A percentile compares a stretch with the other conserved stretches of the same genome.
These are phyloP conservation scores for Petrocephalus zakoni DNA, from an alignment of 2,113 vertebrate genomes.

Conservation along the genomic window DNA sequence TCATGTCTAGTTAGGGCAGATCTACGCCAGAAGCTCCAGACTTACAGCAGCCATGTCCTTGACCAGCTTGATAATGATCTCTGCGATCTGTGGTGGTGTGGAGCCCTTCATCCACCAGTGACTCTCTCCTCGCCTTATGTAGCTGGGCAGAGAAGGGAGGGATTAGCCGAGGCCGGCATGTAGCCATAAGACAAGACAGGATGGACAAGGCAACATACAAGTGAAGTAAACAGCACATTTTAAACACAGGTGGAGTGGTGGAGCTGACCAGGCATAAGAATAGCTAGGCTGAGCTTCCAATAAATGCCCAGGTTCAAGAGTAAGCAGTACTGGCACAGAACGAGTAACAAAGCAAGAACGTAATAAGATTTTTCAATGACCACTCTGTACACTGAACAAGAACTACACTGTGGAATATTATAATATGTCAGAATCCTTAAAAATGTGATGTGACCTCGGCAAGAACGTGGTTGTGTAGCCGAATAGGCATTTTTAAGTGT, in stretches of 20 bases:
- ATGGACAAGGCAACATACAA: neutral
- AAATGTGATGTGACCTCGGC: neutral
- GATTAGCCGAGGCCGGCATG: neutral
- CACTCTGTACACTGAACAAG: neutral
- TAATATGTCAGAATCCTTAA: neutral
- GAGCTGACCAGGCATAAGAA: neutral
- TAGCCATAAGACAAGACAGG: neutral
- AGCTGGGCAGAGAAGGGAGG: constrained; percentile 57
- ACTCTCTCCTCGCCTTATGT: constrained; percentile 91
- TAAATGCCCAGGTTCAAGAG: neutral
- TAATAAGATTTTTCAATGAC: neutral
- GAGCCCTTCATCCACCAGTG: constrained; percentile 99
- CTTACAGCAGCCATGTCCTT: constrained; percentile 99
- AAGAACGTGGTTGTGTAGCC: neutral
- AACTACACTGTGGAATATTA: neutral
- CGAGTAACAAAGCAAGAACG: neutral
- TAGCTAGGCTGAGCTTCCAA: neutral
- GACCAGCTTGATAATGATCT: constrained; percentile 96
- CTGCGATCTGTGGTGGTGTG: constrained; percentile 93
- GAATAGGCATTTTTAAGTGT: neutral
- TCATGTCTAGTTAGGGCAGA: neutral
- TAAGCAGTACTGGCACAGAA: neutral
- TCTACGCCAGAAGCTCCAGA: neutral
- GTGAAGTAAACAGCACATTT: neutral
- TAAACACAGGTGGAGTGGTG: neutral